Percentiles rank a stretch among this genome's conserved stretches.
Conservation (phyloP, 92 coral and sea anemone species). For the Palythoa grandis region DNA sequence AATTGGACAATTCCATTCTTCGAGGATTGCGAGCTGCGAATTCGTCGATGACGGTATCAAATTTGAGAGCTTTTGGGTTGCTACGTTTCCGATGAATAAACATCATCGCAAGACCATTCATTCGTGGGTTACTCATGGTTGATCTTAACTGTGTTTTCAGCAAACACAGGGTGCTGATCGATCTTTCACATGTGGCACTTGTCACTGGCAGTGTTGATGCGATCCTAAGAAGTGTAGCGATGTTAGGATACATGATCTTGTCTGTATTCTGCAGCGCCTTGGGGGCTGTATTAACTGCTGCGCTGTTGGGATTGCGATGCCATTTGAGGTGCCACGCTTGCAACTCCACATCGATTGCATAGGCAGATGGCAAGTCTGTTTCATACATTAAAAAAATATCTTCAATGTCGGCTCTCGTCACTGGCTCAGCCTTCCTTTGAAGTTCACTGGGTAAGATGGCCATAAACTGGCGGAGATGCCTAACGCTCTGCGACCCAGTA, state of each 20-base stretch:
- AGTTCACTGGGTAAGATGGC: slow-evolving; percentile 42
- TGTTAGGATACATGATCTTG: slow-evolving; percentile 46
- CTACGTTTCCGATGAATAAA: slow-evolving; percentile 31
- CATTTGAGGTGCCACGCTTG: slow-evolving; percentile 47
- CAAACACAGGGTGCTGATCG: slow-evolving; percentile 42
- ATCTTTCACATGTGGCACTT: slow-evolving; percentile 48
- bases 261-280: slow-evolving; percentile 48
- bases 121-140: slow-evolving; percentile 9
- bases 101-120: slow-evolving; percentile 45
- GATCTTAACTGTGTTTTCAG: slow-evolving; percentile 30
- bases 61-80: slow-evolving; percentile 6
- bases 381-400: slow-evolving; percentile 45
- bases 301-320: slow-evolving; percentile 23
- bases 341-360: slow-evolving; percentile 47
- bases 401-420: slow-evolving; percentile 41
- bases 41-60: not conserved
- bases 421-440: slow-evolving; percentile 12
- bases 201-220: slow-evolving; percentile 48
- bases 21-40: slow-evolving; percentile 23
- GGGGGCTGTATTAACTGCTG: slow-evolving; percentile 45
- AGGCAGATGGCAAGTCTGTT: slow-evolving; percentile 42
- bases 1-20: too few species aligned
- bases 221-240: slow-evolving; percentile 44
- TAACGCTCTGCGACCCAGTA: slow-evolving; percentile 40
- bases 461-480: slow-evolving; percentile 43